Evolutionary conservation across 1,140 invertebrate genomes (phyloP), one percentile per base, ranked within the genome.

Genomic region (Apis cerana): DNA sequence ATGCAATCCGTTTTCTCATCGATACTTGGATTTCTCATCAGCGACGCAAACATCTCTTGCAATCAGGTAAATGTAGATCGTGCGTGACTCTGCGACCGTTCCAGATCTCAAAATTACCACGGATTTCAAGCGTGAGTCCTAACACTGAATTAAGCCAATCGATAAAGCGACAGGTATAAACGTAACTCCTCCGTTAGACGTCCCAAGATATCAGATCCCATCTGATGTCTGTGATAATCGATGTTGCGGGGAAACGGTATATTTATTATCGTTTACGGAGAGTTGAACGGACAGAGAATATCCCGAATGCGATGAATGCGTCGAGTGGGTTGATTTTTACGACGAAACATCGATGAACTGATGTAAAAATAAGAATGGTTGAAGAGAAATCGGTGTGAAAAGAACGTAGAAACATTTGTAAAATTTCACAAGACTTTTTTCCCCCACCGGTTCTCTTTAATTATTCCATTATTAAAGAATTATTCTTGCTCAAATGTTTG

Each of bases 131-230:
- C 43, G 33, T 23, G 33, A 43, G 33, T 15, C 70, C 75, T 21
- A 56, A 23, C 61, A 12, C 11, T 4, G 68, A 70, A 70, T 17
- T 33, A 59, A 19, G 23, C 19, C 33, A 43, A n/a, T 17, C 59
- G 56, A 75, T 75, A 75, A 76, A 76, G 10, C 23, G 48, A 19
- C 19, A 23, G 23, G 52, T 65, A 76, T 76, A 67, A 54, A 54
- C 62, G 27, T 27, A 23, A 54, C 8, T 67, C 23, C 13, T 15
- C 19, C 13, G 8, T 8, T 43, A 9, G 8, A 17, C 15, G 9
- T 27, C 27, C 19, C 27, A 8, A n/a, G 19, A 62, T 33, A 43
- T 12, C 23, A 7, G 43, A 43, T 21, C 17, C 23, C 15, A 64
- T 17, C 9, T 19, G 5, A 23, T 62, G 23, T 62, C n/a, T 27